These are phyloP conservation scores for Callipepla squamata DNA, from an alignment of 2,113 vertebrate genomes.

Conservation along the genomic window DNA sequence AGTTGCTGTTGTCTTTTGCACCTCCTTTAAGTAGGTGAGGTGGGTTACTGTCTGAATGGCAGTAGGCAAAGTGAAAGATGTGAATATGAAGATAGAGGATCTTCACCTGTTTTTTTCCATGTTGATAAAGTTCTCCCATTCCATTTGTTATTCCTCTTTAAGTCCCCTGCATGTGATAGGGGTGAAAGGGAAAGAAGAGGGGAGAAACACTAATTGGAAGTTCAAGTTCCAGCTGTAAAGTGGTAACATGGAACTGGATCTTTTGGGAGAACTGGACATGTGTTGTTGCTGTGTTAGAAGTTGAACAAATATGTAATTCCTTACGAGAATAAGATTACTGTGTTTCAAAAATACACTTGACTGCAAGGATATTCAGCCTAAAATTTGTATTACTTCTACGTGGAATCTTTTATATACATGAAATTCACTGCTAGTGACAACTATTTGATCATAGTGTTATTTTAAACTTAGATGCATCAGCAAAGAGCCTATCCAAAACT, in stretches of 20 bases:
- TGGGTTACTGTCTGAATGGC: neutral
- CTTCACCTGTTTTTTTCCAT: neutral
- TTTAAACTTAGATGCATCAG: constrained; percentile 22
- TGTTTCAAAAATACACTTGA: neutral
- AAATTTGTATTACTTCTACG: neutral
- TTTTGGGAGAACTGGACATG: neutral
- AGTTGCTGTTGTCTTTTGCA: neutral
- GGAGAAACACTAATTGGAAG: neutral
- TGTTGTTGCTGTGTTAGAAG: neutral
- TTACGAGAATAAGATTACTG: neutral
- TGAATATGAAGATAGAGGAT: neutral
- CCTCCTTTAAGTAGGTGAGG: neutral
- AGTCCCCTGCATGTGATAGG: neutral
- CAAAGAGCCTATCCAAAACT: neutral
- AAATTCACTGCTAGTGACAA: neutral
- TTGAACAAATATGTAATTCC: neutral
- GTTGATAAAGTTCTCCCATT: neutral
- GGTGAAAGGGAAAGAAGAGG: neutral
- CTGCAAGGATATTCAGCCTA: neutral
- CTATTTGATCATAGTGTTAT: constrained; percentile 38
- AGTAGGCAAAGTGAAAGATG: neutral
- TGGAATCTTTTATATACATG: constrained; percentile 8
- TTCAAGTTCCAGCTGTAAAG: neutral
- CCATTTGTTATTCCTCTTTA: neutral
- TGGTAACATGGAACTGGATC: neutral